A percentile compares a stretch with the other conserved stretches of the same genome.
phyloP scores from a whole-genome alignment of 2,888 invertebrate genomes.

The Orchestes rusci region DNA sequence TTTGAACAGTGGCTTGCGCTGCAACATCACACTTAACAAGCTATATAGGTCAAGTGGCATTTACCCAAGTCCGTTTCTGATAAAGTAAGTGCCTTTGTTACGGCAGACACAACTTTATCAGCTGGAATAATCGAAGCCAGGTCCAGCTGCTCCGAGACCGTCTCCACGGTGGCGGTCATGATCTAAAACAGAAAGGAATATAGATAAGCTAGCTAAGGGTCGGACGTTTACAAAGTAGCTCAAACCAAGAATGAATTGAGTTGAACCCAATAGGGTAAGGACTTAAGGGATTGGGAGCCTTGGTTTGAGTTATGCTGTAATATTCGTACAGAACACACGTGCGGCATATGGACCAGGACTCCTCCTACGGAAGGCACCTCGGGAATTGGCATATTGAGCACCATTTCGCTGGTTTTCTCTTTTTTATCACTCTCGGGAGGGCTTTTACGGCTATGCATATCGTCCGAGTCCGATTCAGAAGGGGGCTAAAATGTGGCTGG shows the following conservation, averaged over 20 bases:
- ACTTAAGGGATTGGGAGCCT: conserved; percentile 19
- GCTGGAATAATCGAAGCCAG: conserved; percentile 72
- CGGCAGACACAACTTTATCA: conserved; percentile 66
- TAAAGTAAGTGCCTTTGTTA: conserved; percentile 78
- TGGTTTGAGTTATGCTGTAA: conserved; percentile 24
- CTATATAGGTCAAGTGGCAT: background rate
- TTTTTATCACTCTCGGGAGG: conserved; percentile 67
- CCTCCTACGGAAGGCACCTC: conserved; percentile 76
- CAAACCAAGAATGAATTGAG: conserved; percentile 22
- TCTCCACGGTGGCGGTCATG: conserved; percentile 93
- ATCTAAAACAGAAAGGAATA: conserved; percentile 53
- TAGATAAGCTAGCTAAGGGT: conserved; percentile 5
- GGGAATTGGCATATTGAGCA: conserved; percentile 56
- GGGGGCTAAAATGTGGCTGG: conserved; percentile 51
- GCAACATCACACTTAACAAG: conserved; percentile 31
- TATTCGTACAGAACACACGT: conserved; percentile 63
- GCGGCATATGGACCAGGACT: conserved; percentile 86
- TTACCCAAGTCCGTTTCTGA: conserved; percentile 84
- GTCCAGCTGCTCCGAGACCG: conserved; percentile 85
- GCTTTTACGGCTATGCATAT: conserved; percentile 58
- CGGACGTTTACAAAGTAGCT: conserved; percentile 17
- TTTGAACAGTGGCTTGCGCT: conserved; percentile 66
- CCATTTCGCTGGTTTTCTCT: conserved; percentile 56
- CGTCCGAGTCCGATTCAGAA: conserved; percentile 59
- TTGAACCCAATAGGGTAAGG: conserved; percentile 25